Evolutionary conservation across 2,113 vertebrate species (phyloP).

Genomic region (Alexandromys fortis): DNA sequence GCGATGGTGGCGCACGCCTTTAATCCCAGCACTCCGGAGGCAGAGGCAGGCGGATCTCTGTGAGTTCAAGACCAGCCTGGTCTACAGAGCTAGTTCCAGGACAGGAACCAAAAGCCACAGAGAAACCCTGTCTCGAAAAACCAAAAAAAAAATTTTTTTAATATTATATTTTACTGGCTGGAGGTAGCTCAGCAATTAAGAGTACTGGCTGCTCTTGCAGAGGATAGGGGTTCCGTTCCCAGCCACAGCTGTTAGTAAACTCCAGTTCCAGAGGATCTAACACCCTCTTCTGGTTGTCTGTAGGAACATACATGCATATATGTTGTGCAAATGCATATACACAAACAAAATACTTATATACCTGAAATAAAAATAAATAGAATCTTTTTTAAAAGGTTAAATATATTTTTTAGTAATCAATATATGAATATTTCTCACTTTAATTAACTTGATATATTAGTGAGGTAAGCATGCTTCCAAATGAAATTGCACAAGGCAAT

Average conservation of each 20-base stretch:
- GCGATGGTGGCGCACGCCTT: too few relatives aligned
- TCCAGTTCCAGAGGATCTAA: neutral
- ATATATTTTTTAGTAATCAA: conserved; percentile 16
- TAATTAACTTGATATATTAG: conserved; percentile 35
- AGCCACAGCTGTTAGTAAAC: neutral
- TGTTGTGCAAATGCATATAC: neutral
- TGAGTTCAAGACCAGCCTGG: too few relatives aligned
- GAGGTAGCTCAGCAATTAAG: neutral
- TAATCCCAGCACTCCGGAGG: too few relatives aligned
- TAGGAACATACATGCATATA: neutral
- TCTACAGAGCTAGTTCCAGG: too few relatives aligned
- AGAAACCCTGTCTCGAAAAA: too few relatives aligned
- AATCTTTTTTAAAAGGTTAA: neutral
- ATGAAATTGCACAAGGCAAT: conserved; percentile 27
- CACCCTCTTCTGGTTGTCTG: neutral
- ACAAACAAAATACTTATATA: neutral
- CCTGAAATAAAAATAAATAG: neutral
- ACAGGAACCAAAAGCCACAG: too few relatives aligned
- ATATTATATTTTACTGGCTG: neutral
- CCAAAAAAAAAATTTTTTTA: neutral
- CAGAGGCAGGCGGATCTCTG: too few relatives aligned
- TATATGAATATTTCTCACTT: conserved; percentile 5
- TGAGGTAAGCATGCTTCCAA: conserved; percentile 24
- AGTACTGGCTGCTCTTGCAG: neutral
- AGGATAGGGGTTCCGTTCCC: neutral